A percentile compares a stretch with the other conserved stretches of the same genome.
Evolutionary conservation across 64 coral and sea anemone genomes (phyloP).

Genomic region (Dendronephthya gigantea): DNA sequence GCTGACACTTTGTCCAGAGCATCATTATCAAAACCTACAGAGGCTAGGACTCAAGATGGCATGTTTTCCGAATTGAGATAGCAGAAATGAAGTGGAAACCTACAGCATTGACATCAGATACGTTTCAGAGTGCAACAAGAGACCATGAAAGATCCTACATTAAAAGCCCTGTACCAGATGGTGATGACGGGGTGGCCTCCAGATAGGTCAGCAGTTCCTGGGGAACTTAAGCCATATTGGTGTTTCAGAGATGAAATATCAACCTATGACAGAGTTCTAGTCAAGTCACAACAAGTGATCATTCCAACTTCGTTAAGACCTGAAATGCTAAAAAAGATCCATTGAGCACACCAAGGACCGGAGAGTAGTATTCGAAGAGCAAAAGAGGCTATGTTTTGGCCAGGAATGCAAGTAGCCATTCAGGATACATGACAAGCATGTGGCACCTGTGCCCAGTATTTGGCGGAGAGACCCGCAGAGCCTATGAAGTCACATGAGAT

Average conservation of each 20-base stretch:
- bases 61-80: slow-evolving; percentile 29
- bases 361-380: slow-evolving; percentile 33
- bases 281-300: slow-evolving; percentile 30
- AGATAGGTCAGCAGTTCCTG: slow-evolving; percentile 14
- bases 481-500: slow-evolving; percentile 28
- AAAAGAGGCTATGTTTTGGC: slow-evolving; percentile 37
- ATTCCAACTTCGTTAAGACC: slow-evolving; percentile 12
- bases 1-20: slow-evolving; percentile 34
- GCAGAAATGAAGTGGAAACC: slow-evolving; percentile 30
- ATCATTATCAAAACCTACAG: neutral
- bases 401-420: slow-evolving; percentile 31
- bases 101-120: slow-evolving; percentile 17
- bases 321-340: slow-evolving; percentile 43
- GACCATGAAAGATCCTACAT: slow-evolving; percentile 29
- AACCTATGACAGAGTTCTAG: slow-evolving; percentile 28
- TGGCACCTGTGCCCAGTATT: slow-evolving; percentile 35
- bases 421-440: slow-evolving; percentile 26
- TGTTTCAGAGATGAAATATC: slow-evolving; percentile 34
- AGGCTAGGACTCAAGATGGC: slow-evolving; percentile 5
- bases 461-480: slow-evolving; percentile 20
- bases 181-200: slow-evolving; percentile 24
- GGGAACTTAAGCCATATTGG: slow-evolving; percentile 35
- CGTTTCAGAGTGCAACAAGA: slow-evolving; percentile 20
- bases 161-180: slow-evolving; percentile 16
- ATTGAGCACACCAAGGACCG: slow-evolving; percentile 36